Base-by-base conservation (phyloP, 2,888 invertebrate genomes). In the Notodonta ziczac region DNA sequence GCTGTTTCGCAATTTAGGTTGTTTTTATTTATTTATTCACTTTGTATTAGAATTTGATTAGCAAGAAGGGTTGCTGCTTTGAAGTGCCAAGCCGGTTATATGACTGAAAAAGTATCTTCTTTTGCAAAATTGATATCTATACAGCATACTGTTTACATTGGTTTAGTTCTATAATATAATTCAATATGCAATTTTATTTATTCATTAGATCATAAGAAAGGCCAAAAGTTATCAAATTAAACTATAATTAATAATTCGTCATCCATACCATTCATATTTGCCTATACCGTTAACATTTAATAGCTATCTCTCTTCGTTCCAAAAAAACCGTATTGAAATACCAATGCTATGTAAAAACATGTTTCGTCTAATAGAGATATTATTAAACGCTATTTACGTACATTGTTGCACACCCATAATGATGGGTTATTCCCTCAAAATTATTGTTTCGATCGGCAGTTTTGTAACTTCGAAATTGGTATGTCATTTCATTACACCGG, bases 301-400 rank as follows among this genome's bases (percentile, higher is more conserved):
- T 42, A 42, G 9, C 1, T 42, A 42, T 42, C 10, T 10, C 12
- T 42, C 4, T 10, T 42, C 42, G 4, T 9, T 4, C 9, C 10
- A 10, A 10, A 42, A 42, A 10, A 42, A 4, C 42, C 42, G 42
- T 42, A 10, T 42, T 9, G 4, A 10, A 42, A 42, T 42, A 42
- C 12, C 42, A 10, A 42, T 10, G 42, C 10, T 10, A 42, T 42
- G 42, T 2, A 42, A 12, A 2, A 24, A 24, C 52, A 52, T 9
- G 54, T 39, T 16, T 56, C n/a, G 42, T 44, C 40, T 62, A 65
- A 69, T 80, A 73, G 67, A 78, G 76, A 77, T 81, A 81, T 84
- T 83, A 83, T 80, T 84, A 81, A 80, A 77, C 77, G 70, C 71
- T 73, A 81, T 79, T 79, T 77, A 73, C 72, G 68, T 78, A 70